A percentile compares a stretch with the other conserved stretches of the same genome.
These are phyloP conservation scores for Drosophila navojoa DNA, from an alignment of 1,140 invertebrate genomes.

Conservation along the genomic window DNA sequence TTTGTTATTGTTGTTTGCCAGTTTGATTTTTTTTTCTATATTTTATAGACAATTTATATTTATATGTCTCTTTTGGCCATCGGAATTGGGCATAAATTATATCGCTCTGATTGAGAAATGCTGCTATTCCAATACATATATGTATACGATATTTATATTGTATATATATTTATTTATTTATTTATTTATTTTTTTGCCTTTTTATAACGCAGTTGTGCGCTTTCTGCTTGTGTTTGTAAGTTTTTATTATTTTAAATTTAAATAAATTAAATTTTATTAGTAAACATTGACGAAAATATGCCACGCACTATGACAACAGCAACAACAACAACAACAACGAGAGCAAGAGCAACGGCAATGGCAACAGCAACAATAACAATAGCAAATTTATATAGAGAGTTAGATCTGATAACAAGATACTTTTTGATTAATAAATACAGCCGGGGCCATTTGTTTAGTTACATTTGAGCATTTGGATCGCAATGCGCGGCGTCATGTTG, in stretches of 20 bases:
- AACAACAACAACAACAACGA: slow-evolving; percentile 27
- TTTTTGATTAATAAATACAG: slow-evolving; percentile 74
- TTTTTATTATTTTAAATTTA: slow-evolving; percentile 70
- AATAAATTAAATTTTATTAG: slow-evolving; percentile 82
- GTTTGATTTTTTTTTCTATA: slow-evolving; percentile 1
- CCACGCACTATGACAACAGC: slow-evolving; percentile 63
- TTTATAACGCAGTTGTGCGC: slow-evolving; percentile 39
- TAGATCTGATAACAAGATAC: slow-evolving; percentile 65
- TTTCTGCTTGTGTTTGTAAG: slow-evolving; percentile 41
- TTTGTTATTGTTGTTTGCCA: slow-evolving; percentile 34
- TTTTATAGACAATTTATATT: slow-evolving; percentile 41
- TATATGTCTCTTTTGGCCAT: slow-evolving; percentile 55
- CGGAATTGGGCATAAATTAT: slow-evolving; percentile 77
- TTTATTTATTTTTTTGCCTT: slow-evolving; percentile 50
- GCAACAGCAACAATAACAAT: slow-evolving; percentile 34
- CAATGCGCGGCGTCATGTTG: slow-evolving; percentile 3
- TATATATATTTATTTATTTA: not conserved
- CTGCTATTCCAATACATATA: slow-evolving; percentile 30
- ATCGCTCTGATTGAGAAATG: slow-evolving; percentile 62
- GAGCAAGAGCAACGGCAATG: slow-evolving; percentile 15
- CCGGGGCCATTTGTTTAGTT: slow-evolving; percentile 52
- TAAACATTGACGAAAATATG: slow-evolving; percentile 79
- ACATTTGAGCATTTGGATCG: slow-evolving; percentile 18
- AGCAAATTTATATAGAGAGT: slow-evolving; percentile 17
- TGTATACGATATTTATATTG: not conserved